These are phyloP conservation scores for Sycophaga agraensis DNA, from an alignment of 1,140 invertebrate genomes.

Conservation along the genomic window DNA sequence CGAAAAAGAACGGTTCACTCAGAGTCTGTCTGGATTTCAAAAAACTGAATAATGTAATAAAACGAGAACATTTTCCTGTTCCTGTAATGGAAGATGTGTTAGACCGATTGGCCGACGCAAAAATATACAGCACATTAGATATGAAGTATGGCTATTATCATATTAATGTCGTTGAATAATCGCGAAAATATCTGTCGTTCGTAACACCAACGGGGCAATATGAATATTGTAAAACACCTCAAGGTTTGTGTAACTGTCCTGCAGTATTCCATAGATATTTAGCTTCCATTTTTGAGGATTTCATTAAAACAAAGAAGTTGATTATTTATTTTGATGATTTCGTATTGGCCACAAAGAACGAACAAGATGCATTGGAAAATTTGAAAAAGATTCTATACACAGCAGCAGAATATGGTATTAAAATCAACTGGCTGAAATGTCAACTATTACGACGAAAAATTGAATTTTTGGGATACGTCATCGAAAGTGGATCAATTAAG, in stretches of 20 bases:
- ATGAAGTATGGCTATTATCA: conserved; percentile 36
- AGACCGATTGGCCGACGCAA: conserved; percentile 23
- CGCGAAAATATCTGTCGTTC: conserved; percentile 40
- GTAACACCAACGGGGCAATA: conserved; percentile 34
- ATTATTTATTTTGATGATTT: conserved; percentile 27
- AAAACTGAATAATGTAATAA: conserved; percentile 34
- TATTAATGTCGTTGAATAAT: conserved; percentile 35
- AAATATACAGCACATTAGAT: conserved; percentile 37
- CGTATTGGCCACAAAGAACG: conserved; percentile 2
- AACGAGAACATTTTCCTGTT: conserved; percentile 35
- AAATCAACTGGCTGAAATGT: conserved; percentile 24
- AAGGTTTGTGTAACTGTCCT: not conserved
- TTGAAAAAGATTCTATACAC: conserved; percentile 4
- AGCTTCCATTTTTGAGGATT: not conserved
- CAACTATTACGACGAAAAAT: conserved; percentile 20
- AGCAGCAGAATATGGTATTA: conserved; percentile 5
- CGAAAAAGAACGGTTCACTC: conserved; percentile 51
- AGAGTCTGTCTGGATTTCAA: conserved; percentile 46
- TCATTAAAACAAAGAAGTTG: not conserved
- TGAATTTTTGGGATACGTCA: conserved; percentile 13
- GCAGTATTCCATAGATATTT: conserved; percentile 24
- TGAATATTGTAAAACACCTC: conserved; percentile 29
- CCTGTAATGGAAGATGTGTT: conserved; percentile 31
- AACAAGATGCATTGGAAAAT: conserved; percentile 10
- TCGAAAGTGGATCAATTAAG: conserved; percentile 8